These are phyloP conservation scores for Seriola aureovittata DNA, from an alignment of 2,113 vertebrate genomes.

Conservation along the genomic window DNA sequence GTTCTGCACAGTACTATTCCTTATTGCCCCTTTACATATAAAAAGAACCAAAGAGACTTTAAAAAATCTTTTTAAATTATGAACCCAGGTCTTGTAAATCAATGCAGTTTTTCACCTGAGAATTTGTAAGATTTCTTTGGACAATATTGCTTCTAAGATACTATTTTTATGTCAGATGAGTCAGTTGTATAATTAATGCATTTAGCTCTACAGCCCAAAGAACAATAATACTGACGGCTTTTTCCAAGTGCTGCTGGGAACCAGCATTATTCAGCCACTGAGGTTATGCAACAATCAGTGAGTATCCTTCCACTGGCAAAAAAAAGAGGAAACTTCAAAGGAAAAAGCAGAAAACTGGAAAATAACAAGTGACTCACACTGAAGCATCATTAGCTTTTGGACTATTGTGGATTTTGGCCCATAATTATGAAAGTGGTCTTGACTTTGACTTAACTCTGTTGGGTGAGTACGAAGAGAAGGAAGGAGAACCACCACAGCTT, in stretches of 20 bases:
- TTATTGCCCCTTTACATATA: slow-evolving; percentile 32
- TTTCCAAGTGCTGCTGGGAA: slow-evolving; percentile 9
- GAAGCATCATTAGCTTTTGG: neutral
- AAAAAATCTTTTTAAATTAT: slow-evolving; percentile 38
- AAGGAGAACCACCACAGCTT: neutral
- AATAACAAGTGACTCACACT: slow-evolving; percentile 13
- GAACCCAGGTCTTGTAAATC: slow-evolving; percentile 3
- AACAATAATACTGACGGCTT: slow-evolving; percentile 17
- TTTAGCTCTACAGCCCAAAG: slow-evolving; percentile 8
- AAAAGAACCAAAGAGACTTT: slow-evolving; percentile 28
- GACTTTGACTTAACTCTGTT: neutral
- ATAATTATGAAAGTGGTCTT: neutral
- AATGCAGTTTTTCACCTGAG: slow-evolving; percentile 23
- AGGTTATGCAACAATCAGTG: slow-evolving; percentile 8
- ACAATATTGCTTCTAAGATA: neutral
- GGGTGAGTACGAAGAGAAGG: neutral
- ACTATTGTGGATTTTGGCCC: slow-evolving; percentile 12
- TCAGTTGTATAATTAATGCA: slow-evolving; percentile 19
- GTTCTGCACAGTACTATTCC: slow-evolving; percentile 20
- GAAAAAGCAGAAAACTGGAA: neutral
- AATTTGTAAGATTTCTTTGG: slow-evolving; percentile 29
- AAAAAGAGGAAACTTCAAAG: slow-evolving; percentile 10
- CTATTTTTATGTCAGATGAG: slow-evolving; percentile 1
- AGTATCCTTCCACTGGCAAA: neutral
- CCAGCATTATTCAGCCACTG: slow-evolving; percentile 20